These are phyloP conservation scores for Ciconia nigra DNA, from an alignment of 2,797 vertebrate species.

Conservation along the genomic window DNA sequence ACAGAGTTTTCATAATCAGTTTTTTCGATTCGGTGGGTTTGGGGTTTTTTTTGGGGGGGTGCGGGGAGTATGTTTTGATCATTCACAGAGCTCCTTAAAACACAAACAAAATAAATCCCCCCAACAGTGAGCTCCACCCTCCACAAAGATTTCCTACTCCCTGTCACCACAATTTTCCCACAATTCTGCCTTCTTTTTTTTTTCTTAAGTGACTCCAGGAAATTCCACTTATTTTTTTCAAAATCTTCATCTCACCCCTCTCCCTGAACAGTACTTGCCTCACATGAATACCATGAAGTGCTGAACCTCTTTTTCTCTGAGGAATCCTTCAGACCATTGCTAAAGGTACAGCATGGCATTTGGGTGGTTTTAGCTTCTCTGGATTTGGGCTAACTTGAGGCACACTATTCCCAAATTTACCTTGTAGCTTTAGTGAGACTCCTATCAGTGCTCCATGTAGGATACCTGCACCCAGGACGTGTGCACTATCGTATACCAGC, in stretches of 20 bases:
- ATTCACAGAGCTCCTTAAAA: background rate
- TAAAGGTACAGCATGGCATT: background rate
- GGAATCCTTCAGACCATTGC: background rate
- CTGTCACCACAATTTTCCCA: background rate
- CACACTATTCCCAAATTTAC: background rate
- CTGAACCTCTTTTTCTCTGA: background rate
- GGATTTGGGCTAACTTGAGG: background rate
- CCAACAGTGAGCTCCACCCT: background rate
- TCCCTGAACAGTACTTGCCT: background rate
- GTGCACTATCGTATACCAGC: rapidly evolving
- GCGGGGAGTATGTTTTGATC: background rate
- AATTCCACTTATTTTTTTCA: background rate
- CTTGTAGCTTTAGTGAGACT: background rate
- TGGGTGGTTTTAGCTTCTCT: background rate
- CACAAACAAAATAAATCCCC: background rate
- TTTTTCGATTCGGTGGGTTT: background rate
- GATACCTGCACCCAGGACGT: background rate
- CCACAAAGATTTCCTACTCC: background rate
- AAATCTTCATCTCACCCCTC: background rate
- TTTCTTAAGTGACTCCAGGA: background rate
- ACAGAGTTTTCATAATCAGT: background rate
- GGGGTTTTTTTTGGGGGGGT: background rate
- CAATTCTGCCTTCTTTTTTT: background rate
- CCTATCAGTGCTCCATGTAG: background rate
- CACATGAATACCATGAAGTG: background rate